Evolutionary conservation across 2,888 invertebrate species (phyloP).

Genomic region (Spilosoma lubricipeda): DNA sequence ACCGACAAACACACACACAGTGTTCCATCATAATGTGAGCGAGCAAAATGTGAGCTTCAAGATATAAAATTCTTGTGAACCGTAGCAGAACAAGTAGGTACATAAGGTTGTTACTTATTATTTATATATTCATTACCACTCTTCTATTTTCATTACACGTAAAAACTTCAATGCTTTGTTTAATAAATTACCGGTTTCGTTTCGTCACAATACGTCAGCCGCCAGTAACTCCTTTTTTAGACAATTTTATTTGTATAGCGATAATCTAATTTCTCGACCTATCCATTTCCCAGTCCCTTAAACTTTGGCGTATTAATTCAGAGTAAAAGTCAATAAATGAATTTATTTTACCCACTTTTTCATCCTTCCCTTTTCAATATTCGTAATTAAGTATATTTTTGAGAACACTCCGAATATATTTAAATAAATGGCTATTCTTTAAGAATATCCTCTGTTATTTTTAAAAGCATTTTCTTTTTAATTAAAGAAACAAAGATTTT

Average conservation of each 20-base stretch:
- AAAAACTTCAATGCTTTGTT: background rate
- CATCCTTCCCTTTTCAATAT: background rate
- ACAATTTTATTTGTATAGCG: background rate
- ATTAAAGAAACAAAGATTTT: no score
- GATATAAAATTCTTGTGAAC: background rate
- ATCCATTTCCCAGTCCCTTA: background rate
- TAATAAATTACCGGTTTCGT: background rate
- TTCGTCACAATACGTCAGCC: background rate
- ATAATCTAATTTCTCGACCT: background rate
- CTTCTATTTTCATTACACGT: background rate
- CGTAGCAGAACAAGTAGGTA: background rate
- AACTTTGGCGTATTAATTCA: background rate
- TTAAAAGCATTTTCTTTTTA: no score
- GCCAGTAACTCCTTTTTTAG: background rate
- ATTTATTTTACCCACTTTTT: background rate
- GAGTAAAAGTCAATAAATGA: background rate
- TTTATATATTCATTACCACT: no score
- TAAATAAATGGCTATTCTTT: background rate
- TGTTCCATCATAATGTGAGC: no score
- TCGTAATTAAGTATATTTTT: background rate
- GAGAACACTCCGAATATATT: background rate
- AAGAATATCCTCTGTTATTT: background rate
- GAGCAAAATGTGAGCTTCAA: no score
- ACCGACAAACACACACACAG: no score
- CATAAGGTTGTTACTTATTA: no score